phyloP scores from a whole-genome alignment of 1,140 invertebrate species.

The Dolichoris vasculosae region DNA sequence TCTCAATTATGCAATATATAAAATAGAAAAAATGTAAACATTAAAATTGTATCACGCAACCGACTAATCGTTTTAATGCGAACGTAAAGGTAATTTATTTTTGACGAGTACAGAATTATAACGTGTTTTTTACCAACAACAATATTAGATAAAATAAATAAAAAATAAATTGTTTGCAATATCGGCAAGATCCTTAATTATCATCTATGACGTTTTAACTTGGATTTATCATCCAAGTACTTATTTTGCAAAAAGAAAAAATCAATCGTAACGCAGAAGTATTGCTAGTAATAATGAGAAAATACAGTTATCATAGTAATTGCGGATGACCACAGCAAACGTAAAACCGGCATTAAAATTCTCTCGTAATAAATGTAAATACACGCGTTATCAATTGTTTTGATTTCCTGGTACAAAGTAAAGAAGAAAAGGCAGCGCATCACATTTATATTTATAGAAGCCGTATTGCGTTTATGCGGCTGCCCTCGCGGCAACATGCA shows the following conservation, averaged over 20 bases:
- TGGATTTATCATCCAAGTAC: background rate
- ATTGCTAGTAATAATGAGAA: background rate
- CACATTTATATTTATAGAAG: constrained; percentile 34
- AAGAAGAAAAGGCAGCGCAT: background rate
- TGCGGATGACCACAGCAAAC: background rate
- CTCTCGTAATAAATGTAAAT: constrained; percentile 17
- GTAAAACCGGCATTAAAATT: background rate
- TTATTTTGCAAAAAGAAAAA: background rate
- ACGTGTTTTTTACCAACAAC: background rate
- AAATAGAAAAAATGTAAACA: background rate
- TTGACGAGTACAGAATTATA: background rate
- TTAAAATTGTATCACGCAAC: constrained; percentile 35
- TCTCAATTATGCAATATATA: no score
- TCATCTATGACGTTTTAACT: background rate
- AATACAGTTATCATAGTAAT: background rate
- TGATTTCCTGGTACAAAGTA: background rate
- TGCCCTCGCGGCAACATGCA: background rate
- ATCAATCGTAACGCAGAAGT: background rate
- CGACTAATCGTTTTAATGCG: background rate
- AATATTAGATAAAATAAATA: background rate
- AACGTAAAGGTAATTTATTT: background rate
- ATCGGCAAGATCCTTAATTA: background rate
- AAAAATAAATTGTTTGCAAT: background rate
- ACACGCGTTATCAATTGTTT: constrained; percentile 27
- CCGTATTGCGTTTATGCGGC: background rate